Percentiles rank a stretch among this genome's conserved stretches.
These are phyloP conservation scores for Amblyopsis rosae DNA, from an alignment of 2,113 vertebrate species.

Conservation along the genomic window DNA sequence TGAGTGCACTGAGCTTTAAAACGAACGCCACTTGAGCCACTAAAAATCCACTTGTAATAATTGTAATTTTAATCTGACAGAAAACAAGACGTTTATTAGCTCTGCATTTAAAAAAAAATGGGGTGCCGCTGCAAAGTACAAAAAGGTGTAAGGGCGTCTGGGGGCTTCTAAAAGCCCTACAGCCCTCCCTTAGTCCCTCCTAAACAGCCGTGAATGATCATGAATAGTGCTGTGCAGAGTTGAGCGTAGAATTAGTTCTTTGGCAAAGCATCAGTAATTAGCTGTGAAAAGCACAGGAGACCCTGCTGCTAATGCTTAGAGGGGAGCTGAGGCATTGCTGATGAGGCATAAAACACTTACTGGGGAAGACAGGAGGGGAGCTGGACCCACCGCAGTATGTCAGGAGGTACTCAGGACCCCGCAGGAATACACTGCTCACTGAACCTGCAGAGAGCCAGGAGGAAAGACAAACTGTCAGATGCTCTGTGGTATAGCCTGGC, in stretches of 20 bases:
- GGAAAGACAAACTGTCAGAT: slow-evolving; percentile 41
- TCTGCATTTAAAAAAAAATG: slow-evolving; percentile 46
- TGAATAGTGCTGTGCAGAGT: slow-evolving; percentile 88
- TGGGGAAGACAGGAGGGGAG: slow-evolving; percentile 87
- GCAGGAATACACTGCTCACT: slow-evolving; percentile 85
- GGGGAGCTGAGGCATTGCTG: slow-evolving; percentile 90
- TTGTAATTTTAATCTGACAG: slow-evolving; percentile 66
- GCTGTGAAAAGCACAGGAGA: slow-evolving; percentile 89
- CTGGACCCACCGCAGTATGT: slow-evolving; percentile 92
- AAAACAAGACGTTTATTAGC: slow-evolving; percentile 65
- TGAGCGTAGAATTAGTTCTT: slow-evolving; percentile 88
- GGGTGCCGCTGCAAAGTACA: slow-evolving; percentile 60
- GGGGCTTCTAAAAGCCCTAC: slow-evolving; percentile 65
- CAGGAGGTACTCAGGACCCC: slow-evolving; percentile 80
- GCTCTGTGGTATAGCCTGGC: background rate
- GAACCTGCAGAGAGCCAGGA: slow-evolving; percentile 78
- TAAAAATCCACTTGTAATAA: slow-evolving; percentile 41
- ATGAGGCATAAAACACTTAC: slow-evolving; percentile 97
- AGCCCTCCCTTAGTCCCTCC: slow-evolving; percentile 24
- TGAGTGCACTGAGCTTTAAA: slow-evolving; percentile 8
- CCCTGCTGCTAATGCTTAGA: slow-evolving; percentile 88
- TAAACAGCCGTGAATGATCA: slow-evolving; percentile 73
- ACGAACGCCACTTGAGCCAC: slow-evolving; percentile 9
- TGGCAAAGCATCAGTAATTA: slow-evolving; percentile 92
- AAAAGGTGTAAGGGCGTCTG: slow-evolving; percentile 47